These are phyloP conservation scores for Cephus nigrinus DNA, from an alignment of 2,888 invertebrate species.

Conservation along the genomic window DNA sequence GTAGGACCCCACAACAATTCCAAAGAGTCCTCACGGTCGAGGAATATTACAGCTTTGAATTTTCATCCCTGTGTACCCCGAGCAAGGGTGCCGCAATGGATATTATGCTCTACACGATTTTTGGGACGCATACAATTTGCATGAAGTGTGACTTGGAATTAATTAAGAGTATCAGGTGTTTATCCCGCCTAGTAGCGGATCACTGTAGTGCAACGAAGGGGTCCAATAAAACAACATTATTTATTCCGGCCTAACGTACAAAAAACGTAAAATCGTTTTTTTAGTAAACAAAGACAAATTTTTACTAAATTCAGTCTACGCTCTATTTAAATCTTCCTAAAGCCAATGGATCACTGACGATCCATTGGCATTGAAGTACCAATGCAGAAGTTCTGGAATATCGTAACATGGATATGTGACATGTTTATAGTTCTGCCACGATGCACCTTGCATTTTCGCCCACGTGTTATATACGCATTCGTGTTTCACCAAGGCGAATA, in stretches of 20 bases:
- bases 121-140: neutral
- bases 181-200: neutral
- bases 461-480: constrained; percentile 6
- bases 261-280: neutral
- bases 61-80: neutral
- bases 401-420: neutral
- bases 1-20: neutral
- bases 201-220: neutral
- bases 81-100: neutral
- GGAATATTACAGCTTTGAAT: constrained; percentile 7
- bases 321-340: neutral
- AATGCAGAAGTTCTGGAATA: neutral
- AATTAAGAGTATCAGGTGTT: neutral
- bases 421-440: constrained; percentile 6
- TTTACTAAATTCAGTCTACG: neutral
- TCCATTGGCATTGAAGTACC: neutral
- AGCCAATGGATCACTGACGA: neutral
- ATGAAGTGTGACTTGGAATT: constrained; percentile 1
- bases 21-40: neutral
- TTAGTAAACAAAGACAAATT: neutral
- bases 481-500: neutral
- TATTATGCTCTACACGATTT: neutral
- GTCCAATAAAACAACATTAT: neutral
- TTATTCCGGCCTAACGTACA: neutral
- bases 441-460: constrained; percentile 10